phyloP scores from a whole-genome alignment of 1,140 invertebrate genomes.

The Plectus sambesii region DNA sequence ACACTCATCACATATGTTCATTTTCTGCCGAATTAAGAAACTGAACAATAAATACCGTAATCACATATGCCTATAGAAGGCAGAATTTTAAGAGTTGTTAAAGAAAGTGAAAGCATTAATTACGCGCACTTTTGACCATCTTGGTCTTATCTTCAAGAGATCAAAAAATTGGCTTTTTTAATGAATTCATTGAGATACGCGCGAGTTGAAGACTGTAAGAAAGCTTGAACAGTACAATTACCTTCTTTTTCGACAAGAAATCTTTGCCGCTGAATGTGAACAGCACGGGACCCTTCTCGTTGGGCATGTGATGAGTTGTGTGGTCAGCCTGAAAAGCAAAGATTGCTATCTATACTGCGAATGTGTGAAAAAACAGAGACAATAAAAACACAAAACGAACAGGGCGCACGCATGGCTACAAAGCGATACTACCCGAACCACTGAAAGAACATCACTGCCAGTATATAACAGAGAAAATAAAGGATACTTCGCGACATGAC shows the following conservation, averaged over 20 bases:
- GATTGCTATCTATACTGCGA: constrained; percentile 3
- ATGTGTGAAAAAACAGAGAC: constrained; percentile 9
- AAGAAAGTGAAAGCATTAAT: too few species aligned
- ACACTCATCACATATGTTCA: too few species aligned
- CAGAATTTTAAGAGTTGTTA: not conserved
- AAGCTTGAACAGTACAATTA: too few species aligned
- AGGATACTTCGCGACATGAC: too few species aligned
- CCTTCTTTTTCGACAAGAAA: constrained; percentile 84
- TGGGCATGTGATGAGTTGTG: constrained; percentile 57
- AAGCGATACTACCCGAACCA: constrained; percentile 11
- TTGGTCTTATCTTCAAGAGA: not conserved
- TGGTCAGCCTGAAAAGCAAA: constrained; percentile 22
- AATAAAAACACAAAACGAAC: constrained; percentile 12
- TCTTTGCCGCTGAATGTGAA: constrained; percentile 80
- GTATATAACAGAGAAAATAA: too few species aligned
- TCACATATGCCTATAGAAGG: too few species aligned
- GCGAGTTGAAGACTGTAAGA: too few species aligned
- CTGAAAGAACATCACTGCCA: too few species aligned
- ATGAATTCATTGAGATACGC: too few species aligned
- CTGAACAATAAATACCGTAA: too few species aligned
- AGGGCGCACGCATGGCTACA: not conserved
- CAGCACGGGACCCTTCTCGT: constrained; percentile 68
- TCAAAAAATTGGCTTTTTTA: not conserved
- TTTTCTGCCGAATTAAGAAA: too few species aligned
- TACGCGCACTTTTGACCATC: too few species aligned